These are phyloP conservation scores for Pachyramphus minor DNA, from an alignment of 2,113 vertebrate genomes.

Conservation along the genomic window DNA sequence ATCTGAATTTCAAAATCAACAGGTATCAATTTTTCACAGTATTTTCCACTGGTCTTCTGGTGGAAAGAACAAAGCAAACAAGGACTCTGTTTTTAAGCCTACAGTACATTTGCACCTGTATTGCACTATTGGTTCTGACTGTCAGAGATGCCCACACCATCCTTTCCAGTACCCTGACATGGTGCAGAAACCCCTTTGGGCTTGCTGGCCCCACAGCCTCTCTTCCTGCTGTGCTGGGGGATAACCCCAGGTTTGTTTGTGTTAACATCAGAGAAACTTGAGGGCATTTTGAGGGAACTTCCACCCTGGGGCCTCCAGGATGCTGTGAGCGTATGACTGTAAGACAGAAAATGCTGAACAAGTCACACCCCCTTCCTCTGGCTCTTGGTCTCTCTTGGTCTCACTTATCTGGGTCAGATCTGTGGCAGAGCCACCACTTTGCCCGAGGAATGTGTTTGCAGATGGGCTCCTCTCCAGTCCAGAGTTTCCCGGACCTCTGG, in stretches of 20 bases:
- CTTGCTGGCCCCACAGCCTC: background rate
- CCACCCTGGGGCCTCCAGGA: background rate
- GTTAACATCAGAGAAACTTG: background rate
- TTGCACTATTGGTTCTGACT: background rate
- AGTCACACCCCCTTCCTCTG: background rate
- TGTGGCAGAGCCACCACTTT: background rate
- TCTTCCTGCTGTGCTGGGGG: background rate
- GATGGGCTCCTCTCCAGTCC: background rate
- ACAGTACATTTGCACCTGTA: background rate
- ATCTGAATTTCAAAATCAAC: background rate
- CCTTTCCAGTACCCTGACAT: background rate
- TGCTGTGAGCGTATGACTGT: too few relatives aligned
- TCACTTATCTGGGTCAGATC: background rate
- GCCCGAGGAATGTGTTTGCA: background rate
- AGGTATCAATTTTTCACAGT: background rate
- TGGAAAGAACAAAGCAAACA: background rate
- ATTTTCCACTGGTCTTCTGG: background rate
- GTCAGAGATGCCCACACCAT: background rate
- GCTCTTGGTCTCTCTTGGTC: background rate
- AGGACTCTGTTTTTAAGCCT: background rate
- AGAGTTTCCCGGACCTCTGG: background rate
- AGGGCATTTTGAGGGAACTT: background rate
- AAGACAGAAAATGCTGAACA: background rate
- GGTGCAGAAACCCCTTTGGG: background rate
- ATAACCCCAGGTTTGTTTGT: background rate